These are phyloP conservation scores for Pogonognathellus flavescens DNA, from an alignment of 1,140 invertebrate genomes.

Conservation along the genomic window DNA sequence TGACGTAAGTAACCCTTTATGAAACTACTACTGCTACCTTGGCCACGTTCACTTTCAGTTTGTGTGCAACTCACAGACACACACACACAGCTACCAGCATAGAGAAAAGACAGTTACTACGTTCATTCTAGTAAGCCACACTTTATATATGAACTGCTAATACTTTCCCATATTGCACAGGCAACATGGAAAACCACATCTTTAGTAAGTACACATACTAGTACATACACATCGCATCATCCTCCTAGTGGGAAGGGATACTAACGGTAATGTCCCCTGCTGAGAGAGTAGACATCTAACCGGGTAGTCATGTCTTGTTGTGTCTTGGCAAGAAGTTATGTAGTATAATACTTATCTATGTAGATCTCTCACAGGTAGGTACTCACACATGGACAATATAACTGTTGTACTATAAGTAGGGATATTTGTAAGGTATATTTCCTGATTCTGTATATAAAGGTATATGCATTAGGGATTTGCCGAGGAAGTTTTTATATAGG, in stretches of 20 bases:
- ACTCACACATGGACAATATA: no score
- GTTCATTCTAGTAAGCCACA: not conserved
- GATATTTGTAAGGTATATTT: no score
- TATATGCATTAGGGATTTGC: no score
- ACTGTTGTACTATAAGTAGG: no score
- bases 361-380: constrained; percentile 38
- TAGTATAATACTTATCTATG: constrained; percentile 10
- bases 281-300: constrained; percentile 14
- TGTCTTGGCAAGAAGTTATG: constrained; percentile 19
- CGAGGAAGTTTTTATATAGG: no score
- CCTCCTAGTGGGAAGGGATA: not conserved
- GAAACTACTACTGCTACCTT: not conserved
- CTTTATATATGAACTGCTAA: not conserved
- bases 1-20: not conserved
- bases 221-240: constrained; percentile 11
- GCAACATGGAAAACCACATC: not conserved
- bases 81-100: no score
- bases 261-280: constrained; percentile 30
- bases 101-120: no score
- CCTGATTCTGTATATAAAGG: no score
- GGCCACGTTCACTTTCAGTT: no score
- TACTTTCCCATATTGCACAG: not conserved
- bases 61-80: no score
- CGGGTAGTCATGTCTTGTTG: constrained; percentile 5
- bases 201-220: not conserved